Evolutionary conservation across 2,113 vertebrate species (phyloP).

Genomic region (Trachemys scripta): DNA sequence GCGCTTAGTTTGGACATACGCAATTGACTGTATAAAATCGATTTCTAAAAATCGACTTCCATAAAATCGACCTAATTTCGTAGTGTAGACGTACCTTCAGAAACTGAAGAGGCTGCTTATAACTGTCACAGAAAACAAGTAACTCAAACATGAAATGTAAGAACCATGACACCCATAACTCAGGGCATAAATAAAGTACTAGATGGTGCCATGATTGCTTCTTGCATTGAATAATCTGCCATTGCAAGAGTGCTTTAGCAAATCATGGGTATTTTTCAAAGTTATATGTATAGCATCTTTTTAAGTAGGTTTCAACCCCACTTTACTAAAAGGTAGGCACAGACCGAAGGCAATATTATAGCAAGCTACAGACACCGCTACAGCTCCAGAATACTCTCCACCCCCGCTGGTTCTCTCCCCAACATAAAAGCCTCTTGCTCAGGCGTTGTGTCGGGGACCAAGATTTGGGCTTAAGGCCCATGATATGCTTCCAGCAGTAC

Average conservation of each 20-base stretch:
- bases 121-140: background rate
- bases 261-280: background rate
- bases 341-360: no score
- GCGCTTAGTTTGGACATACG: no score
- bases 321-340: no score
- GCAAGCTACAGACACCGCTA: background rate
- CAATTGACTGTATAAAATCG: no score
- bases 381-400: background rate
- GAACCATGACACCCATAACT: background rate
- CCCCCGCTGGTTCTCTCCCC: background rate
- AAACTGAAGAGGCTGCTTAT: background rate
- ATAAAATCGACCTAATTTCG: no score
- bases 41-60: no score
- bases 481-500: background rate
- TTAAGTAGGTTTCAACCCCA: no score
- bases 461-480: background rate
- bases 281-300: no score
- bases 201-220: background rate
- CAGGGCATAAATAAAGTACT: background rate
- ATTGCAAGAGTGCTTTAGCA: background rate
- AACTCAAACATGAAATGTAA: background rate
- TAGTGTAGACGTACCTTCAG: background rate
- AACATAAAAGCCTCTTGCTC: background rate
- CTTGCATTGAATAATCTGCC: background rate
- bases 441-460: background rate